Conservation (phyloP, 2,113 vertebrate species). For the Psammodynastes pulverulentus region DNA sequence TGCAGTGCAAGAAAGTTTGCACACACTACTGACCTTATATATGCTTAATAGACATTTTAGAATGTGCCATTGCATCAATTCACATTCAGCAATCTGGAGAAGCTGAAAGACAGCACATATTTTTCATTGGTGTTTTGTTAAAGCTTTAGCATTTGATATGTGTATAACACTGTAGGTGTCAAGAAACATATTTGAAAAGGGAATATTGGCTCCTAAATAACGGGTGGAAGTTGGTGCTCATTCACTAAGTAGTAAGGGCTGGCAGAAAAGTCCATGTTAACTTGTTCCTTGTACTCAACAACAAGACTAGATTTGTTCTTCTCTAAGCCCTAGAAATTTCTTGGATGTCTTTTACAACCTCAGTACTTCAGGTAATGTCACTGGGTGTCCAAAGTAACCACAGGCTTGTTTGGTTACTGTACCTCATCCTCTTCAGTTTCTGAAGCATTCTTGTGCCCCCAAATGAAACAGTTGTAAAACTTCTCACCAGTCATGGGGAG, state of each 20-base stretch:
- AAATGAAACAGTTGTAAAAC: neutral
- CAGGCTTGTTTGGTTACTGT: slow-evolving; percentile 1
- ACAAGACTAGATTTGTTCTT: neutral
- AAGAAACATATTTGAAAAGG: neutral
- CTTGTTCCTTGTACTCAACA: neutral
- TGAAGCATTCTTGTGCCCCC: neutral
- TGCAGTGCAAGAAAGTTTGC: neutral
- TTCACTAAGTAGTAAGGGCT: neutral
- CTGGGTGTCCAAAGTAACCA: neutral
- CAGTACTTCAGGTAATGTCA: slow-evolving; percentile 21
- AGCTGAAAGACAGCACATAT: neutral
- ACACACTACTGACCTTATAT: neutral
- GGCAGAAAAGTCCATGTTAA: neutral
- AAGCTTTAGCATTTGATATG: neutral
- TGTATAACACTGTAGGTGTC: neutral
- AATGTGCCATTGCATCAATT: neutral
- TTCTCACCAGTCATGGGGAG: neutral
- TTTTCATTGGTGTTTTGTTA: neutral
- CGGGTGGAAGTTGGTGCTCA: neutral
- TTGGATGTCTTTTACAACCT: neutral
- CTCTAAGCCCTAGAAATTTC: neutral
- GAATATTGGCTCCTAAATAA: neutral
- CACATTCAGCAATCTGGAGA: neutral
- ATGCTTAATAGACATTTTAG: neutral
- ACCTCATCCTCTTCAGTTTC: slow-evolving; percentile 2